Conservation (phyloP, 2,113 vertebrate genomes). For the Vidua macroura region DNA sequence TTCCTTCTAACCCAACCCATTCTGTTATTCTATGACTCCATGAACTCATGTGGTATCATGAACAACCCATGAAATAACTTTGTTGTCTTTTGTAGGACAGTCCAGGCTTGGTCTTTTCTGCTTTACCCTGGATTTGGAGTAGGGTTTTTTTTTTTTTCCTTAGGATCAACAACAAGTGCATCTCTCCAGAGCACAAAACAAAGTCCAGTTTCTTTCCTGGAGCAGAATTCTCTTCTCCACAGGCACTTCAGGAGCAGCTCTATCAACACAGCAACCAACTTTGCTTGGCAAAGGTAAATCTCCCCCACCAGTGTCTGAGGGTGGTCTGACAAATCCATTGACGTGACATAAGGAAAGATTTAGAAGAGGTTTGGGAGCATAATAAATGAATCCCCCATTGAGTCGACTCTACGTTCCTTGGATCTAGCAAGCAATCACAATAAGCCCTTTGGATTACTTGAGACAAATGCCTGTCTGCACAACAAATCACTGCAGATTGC, state of each 20-base stretch:
- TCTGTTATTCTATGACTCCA: not conserved
- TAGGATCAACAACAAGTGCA: not conserved
- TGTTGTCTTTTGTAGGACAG: not conserved
- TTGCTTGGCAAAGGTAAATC: not conserved
- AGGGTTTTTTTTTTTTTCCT: rapidly evolving
- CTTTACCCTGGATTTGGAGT: not conserved
- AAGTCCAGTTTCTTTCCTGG: not conserved
- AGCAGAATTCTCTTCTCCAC: not conserved
- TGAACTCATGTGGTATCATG: not conserved
- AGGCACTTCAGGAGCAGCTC: not conserved
- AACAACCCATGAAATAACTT: not conserved
- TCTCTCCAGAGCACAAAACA: not conserved
- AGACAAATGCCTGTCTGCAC: conserved; percentile 49
- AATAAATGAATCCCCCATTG: conserved; percentile 33
- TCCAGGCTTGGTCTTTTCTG: not conserved
- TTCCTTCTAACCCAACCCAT: not conserved
- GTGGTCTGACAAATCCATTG: conserved; percentile 15
- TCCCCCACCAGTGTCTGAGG: not conserved
- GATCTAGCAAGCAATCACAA: conserved; percentile 41
- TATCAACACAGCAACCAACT: not conserved
- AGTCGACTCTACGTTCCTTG: not conserved
- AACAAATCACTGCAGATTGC: conserved; percentile 31
- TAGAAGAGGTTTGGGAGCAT: conserved; percentile 45
- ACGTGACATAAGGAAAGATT: conserved; percentile 29
- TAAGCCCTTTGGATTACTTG: conserved; percentile 50